These are phyloP conservation scores for Catostylus mosaicus DNA, from an alignment of 30 jellyfish, hydroid and myxozoan species.

Conservation along the genomic window DNA sequence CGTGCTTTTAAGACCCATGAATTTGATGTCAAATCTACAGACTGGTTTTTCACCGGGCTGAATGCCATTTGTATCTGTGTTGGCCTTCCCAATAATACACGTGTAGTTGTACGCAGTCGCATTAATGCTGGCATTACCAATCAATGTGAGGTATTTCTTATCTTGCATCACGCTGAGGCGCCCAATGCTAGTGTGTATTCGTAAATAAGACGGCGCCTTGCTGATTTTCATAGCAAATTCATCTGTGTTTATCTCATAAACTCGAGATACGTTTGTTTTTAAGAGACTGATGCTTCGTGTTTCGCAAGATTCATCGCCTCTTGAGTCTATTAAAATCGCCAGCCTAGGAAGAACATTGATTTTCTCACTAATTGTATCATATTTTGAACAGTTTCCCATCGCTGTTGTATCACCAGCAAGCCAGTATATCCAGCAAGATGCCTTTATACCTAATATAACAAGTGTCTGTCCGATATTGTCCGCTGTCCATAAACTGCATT, in stretches of 20 bases:
- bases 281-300: neutral
- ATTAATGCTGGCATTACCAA: neutral
- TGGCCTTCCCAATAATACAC: neutral
- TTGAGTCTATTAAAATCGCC: slow-evolving; percentile 27
- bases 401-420: slow-evolving; percentile 24
- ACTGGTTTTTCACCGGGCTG: neutral
- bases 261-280: neutral
- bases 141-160: neutral
- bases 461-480: slow-evolving; percentile 42
- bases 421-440: slow-evolving; percentile 69
- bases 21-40: slow-evolving; percentile 17
- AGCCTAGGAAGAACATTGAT: neutral
- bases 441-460: neutral
- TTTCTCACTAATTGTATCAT: neutral
- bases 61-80: neutral
- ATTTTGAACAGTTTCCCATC: slow-evolving; percentile 25
- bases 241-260: neutral
- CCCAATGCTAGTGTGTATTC: slow-evolving; percentile 17
- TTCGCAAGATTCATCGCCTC: slow-evolving; percentile 55
- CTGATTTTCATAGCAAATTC: neutral
- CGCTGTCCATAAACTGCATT: slow-evolving; percentile 27
- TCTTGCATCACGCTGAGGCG: neutral
- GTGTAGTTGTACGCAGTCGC: neutral
- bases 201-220: neutral
- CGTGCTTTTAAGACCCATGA: slow-evolving; percentile 2